phyloP scores from a whole-genome alignment of 2,888 invertebrate genomes.

The Caenorhabditis sinica region DNA sequence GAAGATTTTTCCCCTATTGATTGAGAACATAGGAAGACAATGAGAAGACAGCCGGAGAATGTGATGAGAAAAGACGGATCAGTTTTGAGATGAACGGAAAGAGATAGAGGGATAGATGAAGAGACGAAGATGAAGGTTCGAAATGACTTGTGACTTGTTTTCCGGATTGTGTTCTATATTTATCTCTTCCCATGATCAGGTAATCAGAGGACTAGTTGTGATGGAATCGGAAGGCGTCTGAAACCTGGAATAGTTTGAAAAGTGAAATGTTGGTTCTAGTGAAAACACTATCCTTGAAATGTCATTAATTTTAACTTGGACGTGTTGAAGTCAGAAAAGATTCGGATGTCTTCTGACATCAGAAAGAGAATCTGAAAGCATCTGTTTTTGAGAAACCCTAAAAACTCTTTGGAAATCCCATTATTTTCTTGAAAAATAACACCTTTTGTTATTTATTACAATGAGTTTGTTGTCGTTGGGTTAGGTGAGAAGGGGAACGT shows the following conservation, averaged over 20 bases:
- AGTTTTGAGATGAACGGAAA: background rate
- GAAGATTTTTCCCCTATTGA: constrained; percentile 16
- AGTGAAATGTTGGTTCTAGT: no score
- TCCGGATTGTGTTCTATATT: constrained; percentile 18
- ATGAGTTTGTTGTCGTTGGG: constrained; percentile 16
- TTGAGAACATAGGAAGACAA: constrained; percentile 23
- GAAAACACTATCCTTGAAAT: no score
- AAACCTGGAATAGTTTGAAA: no score
- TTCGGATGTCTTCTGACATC: no score
- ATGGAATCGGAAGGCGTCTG: background rate
- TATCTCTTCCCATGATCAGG: background rate
- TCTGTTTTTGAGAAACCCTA: background rate
- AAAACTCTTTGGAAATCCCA: background rate
- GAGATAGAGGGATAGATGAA: background rate
- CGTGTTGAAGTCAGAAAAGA: no score
- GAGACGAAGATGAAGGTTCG: constrained; percentile 34
- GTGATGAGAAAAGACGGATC: constrained; percentile 49
- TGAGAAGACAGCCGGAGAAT: constrained; percentile 38
- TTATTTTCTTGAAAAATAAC: constrained; percentile 19
- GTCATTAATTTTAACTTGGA: no score
- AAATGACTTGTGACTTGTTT: constrained; percentile 36
- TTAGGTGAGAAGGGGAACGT: constrained; percentile 16
- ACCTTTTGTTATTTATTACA: constrained; percentile 32
- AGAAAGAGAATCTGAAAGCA: no score
- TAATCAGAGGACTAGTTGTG: background rate